Percentiles rank a stretch among this genome's conserved stretches.
Conservation (phyloP, 2,797 vertebrate genomes). For the Nasua narica region DNA sequence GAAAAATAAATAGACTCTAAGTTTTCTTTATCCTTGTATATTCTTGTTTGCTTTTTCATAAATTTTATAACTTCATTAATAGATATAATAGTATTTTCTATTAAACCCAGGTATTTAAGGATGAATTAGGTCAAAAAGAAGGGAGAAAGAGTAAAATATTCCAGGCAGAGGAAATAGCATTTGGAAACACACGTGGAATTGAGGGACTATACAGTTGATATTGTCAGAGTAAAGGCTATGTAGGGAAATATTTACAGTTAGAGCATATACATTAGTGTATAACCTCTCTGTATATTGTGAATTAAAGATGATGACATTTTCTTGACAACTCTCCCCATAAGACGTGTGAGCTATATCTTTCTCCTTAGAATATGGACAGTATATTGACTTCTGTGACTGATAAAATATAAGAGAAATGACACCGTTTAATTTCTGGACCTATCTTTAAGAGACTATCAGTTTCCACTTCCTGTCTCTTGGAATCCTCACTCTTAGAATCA, state of each 20-base stretch:
- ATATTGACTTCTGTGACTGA: background rate
- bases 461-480: background rate
- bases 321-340: background rate
- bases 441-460: background rate
- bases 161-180: background rate
- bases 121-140: background rate
- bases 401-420: background rate
- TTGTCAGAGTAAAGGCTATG: background rate
- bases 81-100: background rate
- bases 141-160: background rate
- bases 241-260: background rate
- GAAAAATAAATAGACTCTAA: background rate
- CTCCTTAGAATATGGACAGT: background rate
- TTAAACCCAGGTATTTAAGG: background rate
- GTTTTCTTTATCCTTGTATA: background rate
- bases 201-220: background rate
- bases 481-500: background rate
- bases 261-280: background rate
- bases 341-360: background rate
- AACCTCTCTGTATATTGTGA: background rate
- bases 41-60: background rate
- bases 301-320: background rate
- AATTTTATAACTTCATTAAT: background rate
- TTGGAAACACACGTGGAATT: background rate
- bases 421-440: background rate